A percentile compares a stretch with the other conserved stretches of the same genome.
Conservation (phyloP, 2,113 vertebrate genomes). For the Malurus melanocephalus region DNA sequence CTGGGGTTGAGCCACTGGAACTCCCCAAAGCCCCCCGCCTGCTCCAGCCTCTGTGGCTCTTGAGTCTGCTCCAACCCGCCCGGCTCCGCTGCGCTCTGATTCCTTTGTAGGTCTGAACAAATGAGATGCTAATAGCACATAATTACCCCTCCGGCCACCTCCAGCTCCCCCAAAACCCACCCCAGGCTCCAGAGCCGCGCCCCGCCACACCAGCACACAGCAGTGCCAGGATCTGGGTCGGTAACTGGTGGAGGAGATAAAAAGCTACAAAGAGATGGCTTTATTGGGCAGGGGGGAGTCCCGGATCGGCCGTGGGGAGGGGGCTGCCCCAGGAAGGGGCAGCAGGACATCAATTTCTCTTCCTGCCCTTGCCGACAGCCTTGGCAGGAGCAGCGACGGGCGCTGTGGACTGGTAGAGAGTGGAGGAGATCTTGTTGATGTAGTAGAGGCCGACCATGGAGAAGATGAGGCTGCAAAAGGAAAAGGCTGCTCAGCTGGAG, state of each 20-base stretch:
- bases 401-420: conserved; percentile 83
- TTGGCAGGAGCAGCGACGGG: conserved; percentile 74
- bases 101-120: background rate
- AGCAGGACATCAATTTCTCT: conserved; percentile 80
- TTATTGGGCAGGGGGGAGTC: conserved; percentile 47
- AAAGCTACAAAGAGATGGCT: conserved; percentile 57
- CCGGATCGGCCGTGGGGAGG: accelerated
- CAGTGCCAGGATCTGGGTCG: accelerated
- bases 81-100: background rate
- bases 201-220: accelerated
- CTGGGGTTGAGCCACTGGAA: background rate
- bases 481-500: background rate
- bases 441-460: conserved; percentile 91
- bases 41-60: background rate
- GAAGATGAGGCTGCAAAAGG: conserved; percentile 82
- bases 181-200: background rate
- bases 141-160: accelerated
- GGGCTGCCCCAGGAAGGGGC: background rate
- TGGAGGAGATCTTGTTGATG: conserved; percentile 95
- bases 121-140: background rate
- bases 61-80: background rate
- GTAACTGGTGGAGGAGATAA: background rate
- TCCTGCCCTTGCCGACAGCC: conserved; percentile 87
- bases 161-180: background rate
- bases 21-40: accelerated